Conservation (phyloP, 2,113 vertebrate species). For the Epinephelus fuscoguttatus region DNA sequence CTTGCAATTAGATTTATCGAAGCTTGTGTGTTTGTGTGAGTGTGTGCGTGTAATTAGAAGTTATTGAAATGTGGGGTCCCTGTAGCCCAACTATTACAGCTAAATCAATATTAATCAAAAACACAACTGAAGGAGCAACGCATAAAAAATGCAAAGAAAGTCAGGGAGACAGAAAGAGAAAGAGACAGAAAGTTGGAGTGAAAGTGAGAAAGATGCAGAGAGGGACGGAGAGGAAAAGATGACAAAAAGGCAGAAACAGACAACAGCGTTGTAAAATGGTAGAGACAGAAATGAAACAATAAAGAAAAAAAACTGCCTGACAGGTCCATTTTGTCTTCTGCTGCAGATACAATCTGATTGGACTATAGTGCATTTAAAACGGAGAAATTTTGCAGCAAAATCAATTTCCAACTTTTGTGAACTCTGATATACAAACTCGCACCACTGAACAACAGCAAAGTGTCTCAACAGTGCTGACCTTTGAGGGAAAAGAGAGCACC, state of each 20-base stretch:
- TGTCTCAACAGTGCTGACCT: not conserved
- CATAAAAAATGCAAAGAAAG: constrained; percentile 61
- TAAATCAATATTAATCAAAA: constrained; percentile 79
- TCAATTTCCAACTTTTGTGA: not conserved
- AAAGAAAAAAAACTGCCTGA: not conserved
- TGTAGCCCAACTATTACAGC: constrained; percentile 62
- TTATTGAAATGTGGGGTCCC: constrained; percentile 73
- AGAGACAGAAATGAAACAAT: not conserved
- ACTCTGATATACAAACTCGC: not conserved
- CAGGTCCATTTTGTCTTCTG: not conserved
- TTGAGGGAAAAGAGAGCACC: not conserved
- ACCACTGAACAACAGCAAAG: not conserved
- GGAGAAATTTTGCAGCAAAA: not conserved
- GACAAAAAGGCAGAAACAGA: not conserved
- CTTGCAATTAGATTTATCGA: constrained; percentile 74
- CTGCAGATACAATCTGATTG: not conserved
- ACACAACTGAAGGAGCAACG: constrained; percentile 38
- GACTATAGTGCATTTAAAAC: not conserved
- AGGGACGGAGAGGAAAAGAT: not conserved
- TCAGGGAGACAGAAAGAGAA: constrained; percentile 11
- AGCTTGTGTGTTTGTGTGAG: constrained; percentile 44
- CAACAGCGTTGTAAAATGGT: not conserved
- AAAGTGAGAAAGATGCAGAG: constrained; percentile 2
- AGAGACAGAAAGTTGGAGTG: constrained; percentile 4
- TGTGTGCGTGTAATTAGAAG: constrained; percentile 72